Evolutionary conservation across 2,888 invertebrate genomes (phyloP).

Genomic region (Sarcophaga variegata): DNA sequence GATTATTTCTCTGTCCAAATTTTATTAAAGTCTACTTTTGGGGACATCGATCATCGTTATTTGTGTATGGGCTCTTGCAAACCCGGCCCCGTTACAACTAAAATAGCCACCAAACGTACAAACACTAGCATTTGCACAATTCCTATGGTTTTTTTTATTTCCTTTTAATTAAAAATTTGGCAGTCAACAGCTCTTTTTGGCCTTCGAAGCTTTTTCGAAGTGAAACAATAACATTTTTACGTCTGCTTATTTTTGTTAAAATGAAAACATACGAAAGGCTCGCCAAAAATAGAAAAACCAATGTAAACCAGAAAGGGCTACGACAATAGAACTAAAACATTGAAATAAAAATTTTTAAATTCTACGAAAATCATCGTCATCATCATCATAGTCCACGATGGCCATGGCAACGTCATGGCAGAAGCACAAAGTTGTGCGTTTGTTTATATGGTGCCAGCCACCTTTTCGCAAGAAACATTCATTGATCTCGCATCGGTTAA

Average conservation of each 20-base stretch:
- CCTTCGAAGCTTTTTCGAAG: constrained; percentile 37
- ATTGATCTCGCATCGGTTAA: constrained; percentile 65
- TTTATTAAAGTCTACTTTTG: constrained; percentile 51
- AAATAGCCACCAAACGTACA: constrained; percentile 27
- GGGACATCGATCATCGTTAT: constrained; percentile 59
- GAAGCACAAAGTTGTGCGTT: constrained; percentile 39
- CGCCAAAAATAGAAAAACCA: constrained; percentile 15
- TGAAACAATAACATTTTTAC: constrained; percentile 63
- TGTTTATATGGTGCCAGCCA: constrained; percentile 45
- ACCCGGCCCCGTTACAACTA: background rate
- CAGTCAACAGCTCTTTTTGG: constrained; percentile 63
- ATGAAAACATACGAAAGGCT: constrained; percentile 29
- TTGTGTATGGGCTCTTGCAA: constrained; percentile 11
- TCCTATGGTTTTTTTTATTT: constrained; percentile 44
- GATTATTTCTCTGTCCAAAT: constrained; percentile 55
- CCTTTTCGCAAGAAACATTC: constrained; percentile 51
- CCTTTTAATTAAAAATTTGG: constrained; percentile 69
- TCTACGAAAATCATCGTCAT: constrained; percentile 46
- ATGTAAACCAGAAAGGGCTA: constrained; percentile 25
- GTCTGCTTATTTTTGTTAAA: constrained; percentile 5
- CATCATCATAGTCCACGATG: background rate
- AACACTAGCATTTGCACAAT: constrained; percentile 26
- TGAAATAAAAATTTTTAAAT: constrained; percentile 32
- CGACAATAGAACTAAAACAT: constrained; percentile 42
- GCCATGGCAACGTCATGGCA: constrained; percentile 34